Evolutionary conservation across 2,797 vertebrate genomes (phyloP).

Genomic region (Molossus molossus): DNA sequence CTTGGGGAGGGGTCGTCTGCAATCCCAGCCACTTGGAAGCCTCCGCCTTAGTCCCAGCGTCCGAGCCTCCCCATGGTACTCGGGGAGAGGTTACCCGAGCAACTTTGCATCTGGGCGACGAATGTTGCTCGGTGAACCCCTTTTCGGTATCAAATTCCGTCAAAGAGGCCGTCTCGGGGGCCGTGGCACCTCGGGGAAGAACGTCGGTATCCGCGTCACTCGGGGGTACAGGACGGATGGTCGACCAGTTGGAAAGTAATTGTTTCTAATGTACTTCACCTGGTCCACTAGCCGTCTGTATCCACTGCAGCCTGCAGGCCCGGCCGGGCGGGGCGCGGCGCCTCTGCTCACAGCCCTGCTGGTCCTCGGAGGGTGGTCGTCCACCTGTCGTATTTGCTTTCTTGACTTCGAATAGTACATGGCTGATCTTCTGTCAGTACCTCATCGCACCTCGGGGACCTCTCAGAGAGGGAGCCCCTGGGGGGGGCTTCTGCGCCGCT

Average conservation of each 20-base stretch:
- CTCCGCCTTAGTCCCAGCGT: not conserved
- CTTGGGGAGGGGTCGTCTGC: not conserved
- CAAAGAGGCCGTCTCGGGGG: conserved; percentile 46
- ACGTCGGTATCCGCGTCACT: not conserved
- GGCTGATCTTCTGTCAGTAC: conserved; percentile 86
- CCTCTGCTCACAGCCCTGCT: conserved; percentile 26
- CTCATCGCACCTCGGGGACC: conserved; percentile 75
- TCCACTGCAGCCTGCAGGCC: conserved; percentile 70
- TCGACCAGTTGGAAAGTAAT: conserved; percentile 87
- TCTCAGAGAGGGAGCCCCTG: not conserved
- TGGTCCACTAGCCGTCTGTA: conserved; percentile 84
- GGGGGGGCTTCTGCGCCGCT: not conserved
- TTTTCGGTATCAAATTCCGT: conserved; percentile 75
- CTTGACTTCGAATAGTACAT: conserved; percentile 86
- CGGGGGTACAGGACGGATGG: conserved; percentile 80
- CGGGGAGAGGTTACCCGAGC: conserved; percentile 84
- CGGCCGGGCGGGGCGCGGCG: not conserved
- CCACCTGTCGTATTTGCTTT: conserved; percentile 84
- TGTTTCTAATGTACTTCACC: conserved; percentile 84
- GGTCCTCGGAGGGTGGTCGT: conserved; percentile 85
- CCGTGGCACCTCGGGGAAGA: conserved; percentile 25
- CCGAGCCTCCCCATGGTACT: conserved; percentile 67
- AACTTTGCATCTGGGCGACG: conserved; percentile 82
- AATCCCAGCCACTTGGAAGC: not conserved
- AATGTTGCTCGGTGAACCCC: conserved; percentile 85